Percentiles rank a stretch among this genome's conserved stretches.
phyloP scores from a whole-genome alignment of 2,113 vertebrate genomes.

The Sinocyclocheilus anophthalmus region DNA sequence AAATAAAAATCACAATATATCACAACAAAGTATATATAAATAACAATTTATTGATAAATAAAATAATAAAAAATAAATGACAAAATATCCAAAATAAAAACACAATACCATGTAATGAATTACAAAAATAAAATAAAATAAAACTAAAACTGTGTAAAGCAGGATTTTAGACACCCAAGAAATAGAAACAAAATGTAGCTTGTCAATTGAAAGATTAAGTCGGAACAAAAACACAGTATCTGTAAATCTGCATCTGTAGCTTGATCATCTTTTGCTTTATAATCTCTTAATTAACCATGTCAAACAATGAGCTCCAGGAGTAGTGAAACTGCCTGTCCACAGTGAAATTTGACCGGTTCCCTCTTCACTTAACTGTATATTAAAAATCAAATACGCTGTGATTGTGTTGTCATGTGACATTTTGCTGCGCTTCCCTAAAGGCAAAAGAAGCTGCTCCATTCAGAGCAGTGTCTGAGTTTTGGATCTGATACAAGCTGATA shows the following conservation, averaged over 20 bases:
- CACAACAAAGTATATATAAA: neutral
- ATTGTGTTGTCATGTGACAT: constrained; percentile 3
- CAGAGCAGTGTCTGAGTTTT: constrained; percentile 1
- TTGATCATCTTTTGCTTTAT: neutral
- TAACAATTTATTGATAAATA: neutral
- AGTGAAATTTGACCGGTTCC: neutral
- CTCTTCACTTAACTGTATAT: neutral
- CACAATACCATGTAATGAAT: neutral
- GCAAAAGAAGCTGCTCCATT: constrained; percentile 3
- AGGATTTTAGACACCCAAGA: neutral
- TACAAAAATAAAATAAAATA: neutral
- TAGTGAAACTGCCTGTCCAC: neutral
- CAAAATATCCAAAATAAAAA: neutral
- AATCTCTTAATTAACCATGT: neutral
- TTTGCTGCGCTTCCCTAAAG: neutral
- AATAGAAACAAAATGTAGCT: neutral
- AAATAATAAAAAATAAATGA: neutral
- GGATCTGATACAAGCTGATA: constrained; percentile 26
- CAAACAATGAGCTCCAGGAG: neutral
- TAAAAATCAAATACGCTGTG: neutral
- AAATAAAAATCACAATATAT: neutral
- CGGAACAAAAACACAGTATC: neutral
- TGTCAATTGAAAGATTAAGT: neutral
- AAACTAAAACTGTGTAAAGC: neutral
- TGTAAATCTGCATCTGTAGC: neutral